Evolutionary conservation across 1,140 invertebrate species (phyloP), one percentile per base, ranked within the genome.

Genomic region (Coptotermes formosanus): DNA sequence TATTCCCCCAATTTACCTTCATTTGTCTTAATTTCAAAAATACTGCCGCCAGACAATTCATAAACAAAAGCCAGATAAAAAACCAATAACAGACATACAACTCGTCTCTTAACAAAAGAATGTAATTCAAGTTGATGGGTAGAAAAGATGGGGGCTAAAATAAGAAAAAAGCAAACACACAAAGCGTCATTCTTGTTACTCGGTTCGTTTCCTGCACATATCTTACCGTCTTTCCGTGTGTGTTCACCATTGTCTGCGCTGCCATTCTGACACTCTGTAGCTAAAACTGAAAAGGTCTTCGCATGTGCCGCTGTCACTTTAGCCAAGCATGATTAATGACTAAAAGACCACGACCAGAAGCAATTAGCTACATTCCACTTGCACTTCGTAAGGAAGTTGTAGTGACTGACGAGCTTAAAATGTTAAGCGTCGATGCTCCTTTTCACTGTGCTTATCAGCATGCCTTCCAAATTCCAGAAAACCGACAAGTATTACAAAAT

Each of bases 401-500:
- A 55, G 14, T 55, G 14, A 55, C 52, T 55, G 52, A 14, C 9
- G n/a, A 75, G 64, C 25, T 30, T 75, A 75, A 75, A 75, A n/a
- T 75, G 64, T 75, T 25, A n/a, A 30, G 25, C 64, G n/a, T 75
- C 64, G 9, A 75, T n/a, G 64, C 64, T 75, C 16, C 64, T 75
- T 75, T 75, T 30, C n/a, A 75, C 14, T 75, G 25, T 75, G n/a
- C 64, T 75, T 55, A 21, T 48, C 45, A 55, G 2, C 64, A 30
- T 16, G n/a, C 64, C n/a, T 30, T 30, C 25, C n/a, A 30, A 75
- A 75, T 30, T 75, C n/a, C 16, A 30, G 9, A 14, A 75, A 75
- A n/a, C n/a, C 14, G 64, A 75, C 64, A 75, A 75, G 25, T 75
- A 75, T 75, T 75, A 75, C 64, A 75, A 75, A 75, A 75, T 75